Evolutionary conservation across 2,888 invertebrate genomes (phyloP).

Genomic region (Neoascia interrupta): DNA sequence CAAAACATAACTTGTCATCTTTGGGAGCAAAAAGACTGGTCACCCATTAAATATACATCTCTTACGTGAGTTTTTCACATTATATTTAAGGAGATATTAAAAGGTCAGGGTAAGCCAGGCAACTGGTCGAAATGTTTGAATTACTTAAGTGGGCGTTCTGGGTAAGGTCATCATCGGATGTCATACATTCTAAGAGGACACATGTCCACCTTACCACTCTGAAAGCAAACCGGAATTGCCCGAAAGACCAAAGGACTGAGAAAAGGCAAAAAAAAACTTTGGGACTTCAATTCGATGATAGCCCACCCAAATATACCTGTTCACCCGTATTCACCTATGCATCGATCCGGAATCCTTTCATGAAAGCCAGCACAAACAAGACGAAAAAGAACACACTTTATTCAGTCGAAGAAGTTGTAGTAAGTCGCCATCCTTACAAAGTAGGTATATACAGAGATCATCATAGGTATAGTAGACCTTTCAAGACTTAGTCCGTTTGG

Average conservation of each 20-base stretch:
- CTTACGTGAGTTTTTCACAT: too few relatives aligned
- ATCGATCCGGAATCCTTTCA: constrained; percentile 18
- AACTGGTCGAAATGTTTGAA: constrained; percentile 30
- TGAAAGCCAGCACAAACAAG: constrained; percentile 3
- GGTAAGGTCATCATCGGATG: constrained; percentile 58
- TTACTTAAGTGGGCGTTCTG: constrained; percentile 52
- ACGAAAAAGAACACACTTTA: constrained; percentile 14
- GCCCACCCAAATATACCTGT: background rate
- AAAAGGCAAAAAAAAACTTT: constrained; percentile 11
- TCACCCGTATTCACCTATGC: constrained; percentile 24
- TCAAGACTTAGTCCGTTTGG: constrained; percentile 5
- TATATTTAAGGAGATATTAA: too few relatives aligned
- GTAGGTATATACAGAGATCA: background rate
- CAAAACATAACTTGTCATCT: too few relatives aligned
- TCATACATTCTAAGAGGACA: constrained; percentile 48
- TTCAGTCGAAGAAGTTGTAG: constrained; percentile 46
- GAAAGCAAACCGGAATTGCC: background rate
- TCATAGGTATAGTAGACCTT: constrained; percentile 12
- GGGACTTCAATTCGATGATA: constrained; percentile 8
- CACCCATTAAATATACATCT: too few relatives aligned
- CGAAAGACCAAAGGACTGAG: constrained; percentile 26
- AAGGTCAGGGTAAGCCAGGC: constrained; percentile 22
- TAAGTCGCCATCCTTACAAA: constrained; percentile 16
- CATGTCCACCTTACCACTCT: constrained; percentile 9
- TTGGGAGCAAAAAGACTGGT: too few relatives aligned